Conservation (phyloP, 2,797 vertebrate genomes). For the Enteromius treurensis region DNA sequence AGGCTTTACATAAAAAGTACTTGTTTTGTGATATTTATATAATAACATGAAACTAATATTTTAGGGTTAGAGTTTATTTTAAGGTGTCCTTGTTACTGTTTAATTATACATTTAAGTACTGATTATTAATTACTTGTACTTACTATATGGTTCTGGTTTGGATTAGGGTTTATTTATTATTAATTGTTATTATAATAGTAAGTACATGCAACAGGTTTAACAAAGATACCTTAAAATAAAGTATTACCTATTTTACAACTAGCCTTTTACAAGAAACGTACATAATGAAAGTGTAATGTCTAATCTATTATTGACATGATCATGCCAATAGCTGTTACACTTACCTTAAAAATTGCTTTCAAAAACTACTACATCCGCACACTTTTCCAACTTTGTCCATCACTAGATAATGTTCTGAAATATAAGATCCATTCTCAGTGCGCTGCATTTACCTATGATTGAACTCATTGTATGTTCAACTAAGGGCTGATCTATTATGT, state of each 20-base stretch:
- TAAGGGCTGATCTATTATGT: conserved; percentile 45
- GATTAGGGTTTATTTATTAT: too few species aligned
- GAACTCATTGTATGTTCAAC: conserved; percentile 36
- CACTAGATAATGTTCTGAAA: conserved; percentile 20
- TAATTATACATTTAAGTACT: too few species aligned
- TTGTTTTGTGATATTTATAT: not conserved
- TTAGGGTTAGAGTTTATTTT: not conserved
- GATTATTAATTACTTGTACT: too few species aligned
- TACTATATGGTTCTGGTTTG: too few species aligned
- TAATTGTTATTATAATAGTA: too few species aligned
- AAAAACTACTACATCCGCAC: not conserved
- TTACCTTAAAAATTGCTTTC: conserved; percentile 7
- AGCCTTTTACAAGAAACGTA: not conserved
- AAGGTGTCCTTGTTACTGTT: too few species aligned
- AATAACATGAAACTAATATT: not conserved
- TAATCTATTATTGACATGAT: not conserved
- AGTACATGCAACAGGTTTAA: too few species aligned
- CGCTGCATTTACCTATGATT: conserved; percentile 24
- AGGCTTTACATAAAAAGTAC: not conserved
- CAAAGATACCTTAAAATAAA: too few species aligned
- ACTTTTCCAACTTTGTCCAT: not conserved
- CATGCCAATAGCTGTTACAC: not conserved
- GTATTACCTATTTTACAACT: not conserved
- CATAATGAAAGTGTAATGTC: not conserved
- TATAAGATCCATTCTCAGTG: not conserved